phyloP scores from a whole-genome alignment of 2,113 vertebrate species.

The Sinocyclocheilus rhinocerous region DNA sequence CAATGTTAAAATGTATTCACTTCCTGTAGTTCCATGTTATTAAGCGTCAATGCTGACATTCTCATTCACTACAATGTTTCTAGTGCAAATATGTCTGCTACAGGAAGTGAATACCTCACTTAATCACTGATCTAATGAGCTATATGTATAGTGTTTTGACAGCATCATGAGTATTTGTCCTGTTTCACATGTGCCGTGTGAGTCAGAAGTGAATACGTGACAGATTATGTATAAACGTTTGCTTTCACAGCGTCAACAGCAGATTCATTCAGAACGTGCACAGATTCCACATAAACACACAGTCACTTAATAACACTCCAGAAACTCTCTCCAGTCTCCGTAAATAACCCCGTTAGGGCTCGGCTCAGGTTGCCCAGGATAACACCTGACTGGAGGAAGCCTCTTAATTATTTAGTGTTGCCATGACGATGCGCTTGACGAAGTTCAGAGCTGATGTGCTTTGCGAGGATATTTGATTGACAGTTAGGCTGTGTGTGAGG shows the following conservation, averaged over 20 bases:
- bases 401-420: constrained; percentile 55
- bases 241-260: not conserved
- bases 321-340: constrained; percentile 15
- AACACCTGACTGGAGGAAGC: constrained; percentile 2
- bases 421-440: constrained; percentile 24
- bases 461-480: constrained; percentile 10
- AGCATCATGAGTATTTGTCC: not conserved
- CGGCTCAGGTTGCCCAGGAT: constrained; percentile 48
- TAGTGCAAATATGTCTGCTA: not conserved
- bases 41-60: no score
- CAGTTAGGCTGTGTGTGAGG: not conserved
- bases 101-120: not conserved
- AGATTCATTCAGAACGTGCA: constrained; percentile 10
- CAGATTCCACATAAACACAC: not conserved
- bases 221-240: constrained; percentile 44
- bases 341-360: constrained; percentile 17
- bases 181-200: not conserved
- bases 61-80: not conserved
- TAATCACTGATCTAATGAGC: not conserved
- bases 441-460: not conserved
- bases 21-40: no score
- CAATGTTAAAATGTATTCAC: no score
- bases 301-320: constrained; percentile 17
- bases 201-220: constrained; percentile 11
- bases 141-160: constrained; percentile 39